Percentiles rank a stretch among this genome's conserved stretches.
phyloP scores from a whole-genome alignment of 2,888 invertebrate species.

The Euproctis similis region DNA sequence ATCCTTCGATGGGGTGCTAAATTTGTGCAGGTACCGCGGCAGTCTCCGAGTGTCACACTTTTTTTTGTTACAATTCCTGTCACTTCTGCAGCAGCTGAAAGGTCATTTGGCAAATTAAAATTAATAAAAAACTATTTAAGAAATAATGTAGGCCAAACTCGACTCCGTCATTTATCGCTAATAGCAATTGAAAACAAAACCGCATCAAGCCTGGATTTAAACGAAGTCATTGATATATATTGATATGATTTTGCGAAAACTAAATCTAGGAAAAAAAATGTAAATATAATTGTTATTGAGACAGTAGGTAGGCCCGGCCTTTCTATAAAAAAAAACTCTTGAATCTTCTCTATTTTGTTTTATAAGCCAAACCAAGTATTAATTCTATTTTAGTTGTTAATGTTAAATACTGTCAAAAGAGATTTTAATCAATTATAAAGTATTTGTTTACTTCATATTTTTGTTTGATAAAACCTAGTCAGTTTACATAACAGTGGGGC shows the following conservation, averaged over 20 bases:
- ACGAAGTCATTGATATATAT: slow-evolving; percentile 14
- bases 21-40: too few relatives aligned
- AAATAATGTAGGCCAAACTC: slow-evolving; percentile 13
- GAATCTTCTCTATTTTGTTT: slow-evolving; percentile 9
- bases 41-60: too few relatives aligned
- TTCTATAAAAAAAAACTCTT: slow-evolving; percentile 6
- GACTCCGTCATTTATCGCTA: slow-evolving; percentile 15
- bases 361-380: slow-evolving; percentile 7
- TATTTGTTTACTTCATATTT: slow-evolving; percentile 9
- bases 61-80: too few relatives aligned
- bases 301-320: slow-evolving; percentile 1
- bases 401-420: slow-evolving; percentile 9
- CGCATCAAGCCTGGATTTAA: slow-evolving; percentile 8
- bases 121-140: slow-evolving; percentile 13
- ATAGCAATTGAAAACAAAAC: slow-evolving; percentile 7
- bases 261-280: slow-evolving; percentile 7
- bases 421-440: slow-evolving; percentile 10
- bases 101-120: too few relatives aligned
- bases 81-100: too few relatives aligned
- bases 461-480: slow-evolving; percentile 5
- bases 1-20: too few relatives aligned
- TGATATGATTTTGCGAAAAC: slow-evolving; percentile 7
- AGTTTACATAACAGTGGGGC: not conserved
- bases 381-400: slow-evolving; percentile 8
- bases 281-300: too few relatives aligned